These are phyloP conservation scores for Leptinotarsa juncta DNA, from an alignment of 2,888 invertebrate species.

Conservation along the genomic window DNA sequence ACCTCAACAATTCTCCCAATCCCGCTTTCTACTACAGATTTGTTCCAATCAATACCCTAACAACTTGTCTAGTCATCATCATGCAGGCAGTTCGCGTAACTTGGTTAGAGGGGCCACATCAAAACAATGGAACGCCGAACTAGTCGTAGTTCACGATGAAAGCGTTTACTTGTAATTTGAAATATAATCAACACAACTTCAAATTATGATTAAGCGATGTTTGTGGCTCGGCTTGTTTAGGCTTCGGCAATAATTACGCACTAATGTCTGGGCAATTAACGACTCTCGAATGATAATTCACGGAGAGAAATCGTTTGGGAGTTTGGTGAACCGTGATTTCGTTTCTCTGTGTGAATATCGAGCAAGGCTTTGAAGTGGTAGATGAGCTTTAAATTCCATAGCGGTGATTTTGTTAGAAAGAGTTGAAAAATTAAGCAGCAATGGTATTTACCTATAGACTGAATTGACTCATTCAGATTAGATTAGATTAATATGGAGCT, in stretches of 20 bases:
- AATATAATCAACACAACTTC: slow-evolving; percentile 47
- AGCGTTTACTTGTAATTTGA: slow-evolving; percentile 47
- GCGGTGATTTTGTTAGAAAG: no score
- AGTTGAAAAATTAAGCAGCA: no score
- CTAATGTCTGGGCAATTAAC: slow-evolving; percentile 46
- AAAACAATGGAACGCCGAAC: slow-evolving; percentile 39
- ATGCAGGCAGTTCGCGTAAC: slow-evolving; percentile 14
- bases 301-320: slow-evolving; percentile 1
- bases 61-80: slow-evolving; percentile 15
- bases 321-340: slow-evolving; percentile 7
- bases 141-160: slow-evolving; percentile 38
- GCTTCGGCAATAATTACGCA: slow-evolving; percentile 40
- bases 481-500: no score
- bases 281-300: slow-evolving; percentile 34
- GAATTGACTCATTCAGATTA: no score
- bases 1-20: not conserved
- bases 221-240: slow-evolving; percentile 42
- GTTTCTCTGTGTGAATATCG: not conserved
- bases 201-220: slow-evolving; percentile 46
- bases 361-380: no score
- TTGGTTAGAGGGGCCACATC: slow-evolving; percentile 22
- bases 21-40: not conserved
- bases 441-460: no score
- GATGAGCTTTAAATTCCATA: no score
- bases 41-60: slow-evolving; percentile 1